These are phyloP conservation scores for Oncorhynchus keta DNA, from an alignment of 2,113 vertebrate genomes.

Conservation along the genomic window DNA sequence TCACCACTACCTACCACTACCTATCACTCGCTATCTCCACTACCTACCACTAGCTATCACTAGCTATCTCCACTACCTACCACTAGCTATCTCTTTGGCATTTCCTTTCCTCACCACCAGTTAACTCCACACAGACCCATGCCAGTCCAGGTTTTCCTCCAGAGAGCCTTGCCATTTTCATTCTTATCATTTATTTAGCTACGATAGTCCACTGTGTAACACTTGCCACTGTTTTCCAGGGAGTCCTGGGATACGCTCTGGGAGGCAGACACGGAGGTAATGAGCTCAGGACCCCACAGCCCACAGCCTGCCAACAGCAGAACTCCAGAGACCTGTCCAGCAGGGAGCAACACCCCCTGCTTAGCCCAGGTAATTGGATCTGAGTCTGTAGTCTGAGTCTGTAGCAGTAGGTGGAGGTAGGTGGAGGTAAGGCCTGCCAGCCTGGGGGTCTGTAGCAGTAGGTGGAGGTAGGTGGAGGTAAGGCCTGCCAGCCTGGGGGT, in stretches of 20 bases:
- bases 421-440: neutral
- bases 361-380: constrained; percentile 33
- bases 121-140: neutral
- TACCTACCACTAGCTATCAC: too few relatives aligned
- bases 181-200: too few relatives aligned
- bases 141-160: neutral
- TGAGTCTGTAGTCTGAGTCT: neutral
- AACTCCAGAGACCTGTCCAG: constrained; percentile 4
- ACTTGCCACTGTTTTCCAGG: too few relatives aligned
- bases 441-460: neutral
- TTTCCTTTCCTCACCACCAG: neutral
- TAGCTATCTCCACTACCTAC: too few relatives aligned
- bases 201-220: too few relatives aligned
- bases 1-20: neutral
- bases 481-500: neutral
- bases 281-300: neutral
- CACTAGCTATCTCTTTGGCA: neutral
- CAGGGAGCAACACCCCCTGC: neutral
- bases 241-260: too few relatives aligned
- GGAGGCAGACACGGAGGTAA: too few relatives aligned
- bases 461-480: neutral
- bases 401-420: neutral
- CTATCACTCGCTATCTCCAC: too few relatives aligned
- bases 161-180: too few relatives aligned
- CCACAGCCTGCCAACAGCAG: neutral